Evolutionary conservation across 2,888 invertebrate species (phyloP).

Genomic region (Pachydiplax longipennis): DNA sequence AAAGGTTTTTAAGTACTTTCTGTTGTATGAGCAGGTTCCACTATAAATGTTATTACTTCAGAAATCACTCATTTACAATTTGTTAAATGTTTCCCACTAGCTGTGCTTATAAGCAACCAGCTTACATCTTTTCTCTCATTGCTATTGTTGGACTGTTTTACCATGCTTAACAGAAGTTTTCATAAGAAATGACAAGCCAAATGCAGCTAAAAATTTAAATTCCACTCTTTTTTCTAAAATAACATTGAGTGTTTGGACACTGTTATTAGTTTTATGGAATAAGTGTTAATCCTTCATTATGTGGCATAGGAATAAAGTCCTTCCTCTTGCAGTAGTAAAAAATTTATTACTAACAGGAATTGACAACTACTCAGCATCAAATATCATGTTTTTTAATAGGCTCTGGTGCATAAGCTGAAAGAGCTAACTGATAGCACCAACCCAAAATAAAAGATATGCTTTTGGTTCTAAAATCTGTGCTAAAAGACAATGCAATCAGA

Average conservation of each 20-base stretch:
- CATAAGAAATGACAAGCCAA: conserved; percentile 32
- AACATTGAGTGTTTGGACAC: conserved; percentile 6
- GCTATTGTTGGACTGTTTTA: conserved; percentile 28
- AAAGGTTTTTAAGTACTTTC: conserved; percentile 45
- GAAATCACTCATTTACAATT: conserved; percentile 37
- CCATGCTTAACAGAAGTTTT: background rate
- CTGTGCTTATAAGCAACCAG: conserved; percentile 1
- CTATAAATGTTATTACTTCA: conserved; percentile 41
- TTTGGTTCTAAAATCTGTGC: conserved; percentile 4
- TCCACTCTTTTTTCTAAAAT: background rate
- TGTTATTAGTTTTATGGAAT: conserved; percentile 3
- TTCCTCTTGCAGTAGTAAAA: conserved; percentile 3
- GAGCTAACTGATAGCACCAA: conserved; percentile 17
- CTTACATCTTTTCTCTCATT: background rate
- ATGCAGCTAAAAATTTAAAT: conserved; percentile 19
- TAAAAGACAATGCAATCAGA: conserved; percentile 14
- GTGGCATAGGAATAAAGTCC: conserved; percentile 4
- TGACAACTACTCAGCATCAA: conserved; percentile 32
- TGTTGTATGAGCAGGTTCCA: conserved; percentile 42
- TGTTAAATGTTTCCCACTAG: conserved; percentile 13
- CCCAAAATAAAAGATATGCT: background rate
- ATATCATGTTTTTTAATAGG: conserved; percentile 30
- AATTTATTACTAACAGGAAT: conserved; percentile 33
- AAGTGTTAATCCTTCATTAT: conserved; percentile 1
- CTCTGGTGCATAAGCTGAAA: conserved; percentile 5